phyloP scores from a whole-genome alignment of 1,140 invertebrate genomes.

The Leucophenga varia region DNA sequence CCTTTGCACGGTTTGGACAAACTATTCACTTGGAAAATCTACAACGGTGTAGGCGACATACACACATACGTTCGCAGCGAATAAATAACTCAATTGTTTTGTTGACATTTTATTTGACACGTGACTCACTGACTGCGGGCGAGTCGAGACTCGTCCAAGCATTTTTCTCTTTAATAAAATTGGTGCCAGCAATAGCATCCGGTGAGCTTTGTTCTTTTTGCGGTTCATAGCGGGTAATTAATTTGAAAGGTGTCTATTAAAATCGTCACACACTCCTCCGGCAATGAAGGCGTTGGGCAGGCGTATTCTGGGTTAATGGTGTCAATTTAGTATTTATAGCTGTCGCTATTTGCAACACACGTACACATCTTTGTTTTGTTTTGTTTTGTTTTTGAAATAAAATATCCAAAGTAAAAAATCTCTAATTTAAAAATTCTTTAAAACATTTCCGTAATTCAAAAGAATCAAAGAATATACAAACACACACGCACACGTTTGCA shows the following conservation, averaged over 20 bases:
- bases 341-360: too few relatives aligned
- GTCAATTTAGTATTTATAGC: conserved; percentile 50
- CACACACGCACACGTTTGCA: too few relatives aligned
- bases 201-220: conserved; percentile 53
- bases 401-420: background rate
- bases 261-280: conserved; percentile 11
- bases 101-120: conserved; percentile 53
- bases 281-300: background rate
- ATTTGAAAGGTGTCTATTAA: conserved; percentile 52
- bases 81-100: conserved; percentile 54
- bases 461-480: conserved; percentile 42
- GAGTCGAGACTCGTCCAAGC: background rate
- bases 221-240: conserved; percentile 51
- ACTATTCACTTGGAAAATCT: too few relatives aligned
- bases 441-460: conserved; percentile 20
- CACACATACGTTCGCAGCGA: too few relatives aligned
- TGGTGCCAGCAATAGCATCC: too few relatives aligned
- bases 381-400: conserved; percentile 2
- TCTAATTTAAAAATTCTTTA: conserved; percentile 22
- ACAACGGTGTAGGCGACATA: too few relatives aligned
- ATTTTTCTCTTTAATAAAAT: too few relatives aligned
- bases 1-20: too few relatives aligned
- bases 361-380: too few relatives aligned
- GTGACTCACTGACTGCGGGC: conserved; percentile 37
- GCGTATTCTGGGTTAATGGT: conserved; percentile 36